Percentiles rank a stretch among this genome's conserved stretches.
phyloP scores from a whole-genome alignment of 2,113 vertebrate species.

The Campylomormyrus tamandua region DNA sequence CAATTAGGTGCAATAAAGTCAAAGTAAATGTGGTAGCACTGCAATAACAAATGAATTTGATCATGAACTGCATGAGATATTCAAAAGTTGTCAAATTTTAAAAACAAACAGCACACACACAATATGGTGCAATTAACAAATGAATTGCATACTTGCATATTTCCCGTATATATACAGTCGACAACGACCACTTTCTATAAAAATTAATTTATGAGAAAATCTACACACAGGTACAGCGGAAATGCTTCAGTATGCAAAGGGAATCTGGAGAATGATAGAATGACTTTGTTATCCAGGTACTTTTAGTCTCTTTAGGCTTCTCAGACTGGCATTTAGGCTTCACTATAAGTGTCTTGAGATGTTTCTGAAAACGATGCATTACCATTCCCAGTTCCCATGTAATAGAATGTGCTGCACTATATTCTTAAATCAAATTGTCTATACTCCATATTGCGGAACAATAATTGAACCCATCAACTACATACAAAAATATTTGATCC shows the following conservation, averaged over 20 bases:
- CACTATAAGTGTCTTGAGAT: background rate
- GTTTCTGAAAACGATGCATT: background rate
- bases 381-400: background rate
- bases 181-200: background rate
- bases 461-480: background rate
- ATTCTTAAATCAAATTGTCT: background rate
- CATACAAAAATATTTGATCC: background rate
- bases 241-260: background rate
- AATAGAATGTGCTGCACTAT: background rate
- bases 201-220: background rate
- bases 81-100: background rate
- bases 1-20: background rate
- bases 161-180: background rate
- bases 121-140: background rate
- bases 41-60: background rate
- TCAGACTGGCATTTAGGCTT: background rate
- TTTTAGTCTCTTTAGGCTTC: background rate
- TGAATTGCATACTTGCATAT: background rate
- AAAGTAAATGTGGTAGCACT: background rate
- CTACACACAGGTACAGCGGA: background rate
- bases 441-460: background rate
- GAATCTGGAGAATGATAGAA: background rate
- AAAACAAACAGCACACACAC: background rate
- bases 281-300: background rate
- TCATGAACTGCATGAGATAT: background rate